Evolutionary conservation across 2,888 invertebrate genomes (phyloP).

Genomic region (Gerris lacustris): DNA sequence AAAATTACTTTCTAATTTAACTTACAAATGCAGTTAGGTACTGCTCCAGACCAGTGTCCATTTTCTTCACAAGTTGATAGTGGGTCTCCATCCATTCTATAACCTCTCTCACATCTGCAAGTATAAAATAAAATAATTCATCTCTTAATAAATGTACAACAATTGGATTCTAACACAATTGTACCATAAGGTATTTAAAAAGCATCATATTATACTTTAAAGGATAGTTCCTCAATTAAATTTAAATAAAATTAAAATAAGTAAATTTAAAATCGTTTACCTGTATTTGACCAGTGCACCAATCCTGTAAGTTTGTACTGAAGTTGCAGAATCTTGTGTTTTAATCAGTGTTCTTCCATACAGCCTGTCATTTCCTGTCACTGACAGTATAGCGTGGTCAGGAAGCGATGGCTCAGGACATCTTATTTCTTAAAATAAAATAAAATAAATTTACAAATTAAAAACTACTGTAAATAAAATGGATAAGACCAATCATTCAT

Average conservation of each 20-base stretch:
- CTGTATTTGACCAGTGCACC: constrained; percentile 71
- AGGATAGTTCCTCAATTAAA: too few relatives aligned
- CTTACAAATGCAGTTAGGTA: constrained; percentile 76
- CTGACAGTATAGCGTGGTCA: constrained; percentile 72
- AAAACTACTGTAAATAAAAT: constrained; percentile 14
- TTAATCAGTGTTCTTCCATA: constrained; percentile 71
- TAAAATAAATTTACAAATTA: constrained; percentile 14
- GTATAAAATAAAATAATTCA: too few relatives aligned
- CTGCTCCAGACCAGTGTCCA: constrained; percentile 72
- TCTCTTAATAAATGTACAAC: too few relatives aligned
- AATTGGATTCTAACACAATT: too few relatives aligned
- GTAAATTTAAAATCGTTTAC: background rate
- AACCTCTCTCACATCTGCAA: constrained; percentile 68
- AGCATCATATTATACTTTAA: too few relatives aligned
- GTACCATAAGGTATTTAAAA: too few relatives aligned
- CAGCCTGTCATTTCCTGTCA: constrained; percentile 81
- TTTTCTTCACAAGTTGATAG: constrained; percentile 74
- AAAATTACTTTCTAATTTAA: constrained; percentile 25
- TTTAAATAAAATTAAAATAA: too few relatives aligned
- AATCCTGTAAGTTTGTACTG: constrained; percentile 67
- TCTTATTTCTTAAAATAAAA: constrained; percentile 63
- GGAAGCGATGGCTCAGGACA: constrained; percentile 73
- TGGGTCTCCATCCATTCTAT: constrained; percentile 74
- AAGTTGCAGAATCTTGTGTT: constrained; percentile 53
- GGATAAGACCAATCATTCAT: too few relatives aligned